phyloP scores from a whole-genome alignment of 2,113 vertebrate genomes.

The Edolisoma coerulescens region DNA sequence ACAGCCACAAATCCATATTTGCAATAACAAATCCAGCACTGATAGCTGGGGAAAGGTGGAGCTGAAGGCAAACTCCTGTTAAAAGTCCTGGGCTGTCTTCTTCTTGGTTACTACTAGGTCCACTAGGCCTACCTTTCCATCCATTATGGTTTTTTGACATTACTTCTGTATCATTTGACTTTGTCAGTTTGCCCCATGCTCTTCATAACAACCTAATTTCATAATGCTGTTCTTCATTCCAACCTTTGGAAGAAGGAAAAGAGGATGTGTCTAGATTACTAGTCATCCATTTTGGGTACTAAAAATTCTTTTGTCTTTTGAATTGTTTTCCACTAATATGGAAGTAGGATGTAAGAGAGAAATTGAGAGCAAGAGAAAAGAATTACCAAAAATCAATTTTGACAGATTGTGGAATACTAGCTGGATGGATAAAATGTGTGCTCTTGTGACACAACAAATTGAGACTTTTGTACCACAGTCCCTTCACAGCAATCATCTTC shows the following conservation, averaged over 20 bases:
- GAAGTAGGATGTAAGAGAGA: background rate
- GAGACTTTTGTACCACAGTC: background rate
- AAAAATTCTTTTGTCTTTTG: background rate
- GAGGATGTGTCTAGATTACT: background rate
- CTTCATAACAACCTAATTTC: background rate
- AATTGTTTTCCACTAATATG: background rate
- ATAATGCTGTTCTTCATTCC: background rate
- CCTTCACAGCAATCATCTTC: background rate
- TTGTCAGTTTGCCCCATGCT: background rate
- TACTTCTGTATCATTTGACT: background rate
- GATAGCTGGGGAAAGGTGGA: background rate
- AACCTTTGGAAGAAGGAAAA: background rate
- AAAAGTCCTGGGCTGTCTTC: background rate
- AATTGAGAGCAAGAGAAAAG: background rate
- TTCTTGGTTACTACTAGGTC: background rate
- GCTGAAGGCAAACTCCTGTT: background rate
- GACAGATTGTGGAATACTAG: background rate
- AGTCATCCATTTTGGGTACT: background rate
- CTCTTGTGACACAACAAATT: background rate
- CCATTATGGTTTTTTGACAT: background rate
- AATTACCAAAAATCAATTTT: fast-evolving
- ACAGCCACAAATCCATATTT: background rate
- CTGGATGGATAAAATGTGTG: background rate
- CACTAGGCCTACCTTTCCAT: background rate
- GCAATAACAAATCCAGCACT: background rate